Evolutionary conservation across 2,113 vertebrate genomes (phyloP), one percentile per base, ranked within the genome.

Genomic region (Sinosuthora webbiana): DNA sequence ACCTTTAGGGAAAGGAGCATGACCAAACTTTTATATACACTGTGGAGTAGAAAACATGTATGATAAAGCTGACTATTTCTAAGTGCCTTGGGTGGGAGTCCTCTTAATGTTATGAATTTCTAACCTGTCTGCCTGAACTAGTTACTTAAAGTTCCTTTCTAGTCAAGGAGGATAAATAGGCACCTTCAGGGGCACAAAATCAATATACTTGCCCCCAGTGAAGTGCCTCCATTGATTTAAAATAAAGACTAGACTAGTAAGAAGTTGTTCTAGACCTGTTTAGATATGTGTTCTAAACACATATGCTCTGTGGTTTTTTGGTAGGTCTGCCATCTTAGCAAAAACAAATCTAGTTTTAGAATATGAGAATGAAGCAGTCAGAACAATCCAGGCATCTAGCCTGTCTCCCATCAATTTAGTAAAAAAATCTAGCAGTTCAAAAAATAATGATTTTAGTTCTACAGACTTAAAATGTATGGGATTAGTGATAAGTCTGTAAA

Each of bases 1-100:
- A 93, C 75, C 85, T 83, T 95, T 86, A 90, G 88, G 88, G 88
- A 92, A 93, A 77, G 79, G 59, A 86, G 42, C 15, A 92, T 79
- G 85, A 88, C 85, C 90, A 95, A 92, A 93, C 45, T 93, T 88
- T 42, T 59, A 47, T 59, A 80, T 70, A 77, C 41, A 31, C 42
- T 18, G 9, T 63, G 64, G 60, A 86, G 21, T 8, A 74, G 47
- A 80, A 93, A 77, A 90, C 13, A 6, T 44, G 1, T 60, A 28
- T 70, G 18, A 10, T 80, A 77, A 87, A 62, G 7, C 31, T 83
- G 42, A 24, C 35, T 80, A 8, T 53, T 79, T 63, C 24, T 8
- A 16, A 45, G 25, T 55, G 35, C 55, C 31, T 82, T 76, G 31
- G 7, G 28, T 74, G 67, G 17, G 45, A 45, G 65, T 80, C 27